Evolutionary conservation across 2,888 invertebrate species (phyloP), one percentile per base, ranked within the genome.

Genomic region (Rhabditoides inermis): DNA sequence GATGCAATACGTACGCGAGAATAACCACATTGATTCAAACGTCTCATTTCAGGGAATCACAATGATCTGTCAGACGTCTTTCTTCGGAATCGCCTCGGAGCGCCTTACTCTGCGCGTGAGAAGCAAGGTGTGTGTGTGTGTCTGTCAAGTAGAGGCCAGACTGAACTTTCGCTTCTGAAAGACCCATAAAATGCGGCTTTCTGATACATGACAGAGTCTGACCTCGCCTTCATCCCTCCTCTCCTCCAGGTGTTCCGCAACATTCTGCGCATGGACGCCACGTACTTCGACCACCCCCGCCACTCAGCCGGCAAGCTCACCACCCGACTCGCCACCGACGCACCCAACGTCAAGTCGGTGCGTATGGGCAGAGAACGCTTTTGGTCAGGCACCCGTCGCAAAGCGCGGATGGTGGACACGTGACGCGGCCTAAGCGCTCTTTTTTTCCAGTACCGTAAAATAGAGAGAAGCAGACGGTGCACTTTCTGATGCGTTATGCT

Each of bases 261-360:
- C 51, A 75, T 80, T 41, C 53, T 81, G 39, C 59, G 77, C 6
- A 78, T 79, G 67, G 75, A 79, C 40, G 72, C 78, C 15, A 75
- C 73, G 15, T 81, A 79, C 76, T 79, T 79, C 56, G 80, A 80
- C 63, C 61, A 75, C 44, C 72, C 77, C 15, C 63, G 64, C 10
- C 77, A 77, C 57, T 72, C 77, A 2, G 69, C 77, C 30, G 78
- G 78, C 15, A 78, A 76, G 56, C 60, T 79, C 35, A 72, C 77
- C 27, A 78, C 78, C 1, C 65, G 77, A 37, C 65, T 80, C 26
- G 77, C 79, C 15, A 73, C 78, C 45, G 80, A 80, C 67, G 77
- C 79, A 6, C 79, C 80, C 3, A 72, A 78, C 44, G 71, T 80
- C 2, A 79, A 79, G 74, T 60, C 58, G 35, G 78, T 78, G 62